These are phyloP conservation scores for Pardosa pseudoannulata DNA, from an alignment of 2,888 invertebrate species.

Conservation along the genomic window DNA sequence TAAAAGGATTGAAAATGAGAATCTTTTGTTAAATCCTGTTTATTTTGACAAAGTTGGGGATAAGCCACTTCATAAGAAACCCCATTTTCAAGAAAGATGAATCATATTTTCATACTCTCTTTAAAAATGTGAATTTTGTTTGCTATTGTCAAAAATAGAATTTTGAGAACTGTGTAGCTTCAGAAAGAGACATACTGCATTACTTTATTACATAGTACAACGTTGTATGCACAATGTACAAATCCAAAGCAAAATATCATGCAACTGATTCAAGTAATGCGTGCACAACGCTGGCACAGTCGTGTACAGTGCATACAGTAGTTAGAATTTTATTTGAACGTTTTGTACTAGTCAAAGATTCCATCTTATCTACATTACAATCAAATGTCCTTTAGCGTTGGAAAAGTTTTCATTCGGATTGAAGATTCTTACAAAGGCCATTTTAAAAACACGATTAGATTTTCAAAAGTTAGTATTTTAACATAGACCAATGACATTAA, in stretches of 20 bases:
- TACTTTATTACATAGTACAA: conserved; percentile 69
- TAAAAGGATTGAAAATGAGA: conserved; percentile 46
- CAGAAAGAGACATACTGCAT: conserved; percentile 54
- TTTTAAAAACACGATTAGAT: neutral
- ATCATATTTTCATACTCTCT: conserved; percentile 72
- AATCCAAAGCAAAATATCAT: conserved; percentile 56
- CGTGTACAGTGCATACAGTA: conserved; percentile 56
- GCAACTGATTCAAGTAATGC: conserved; percentile 50
- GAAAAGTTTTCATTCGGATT: neutral
- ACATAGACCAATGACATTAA: neutral
- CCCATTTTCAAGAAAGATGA: conserved; percentile 65
- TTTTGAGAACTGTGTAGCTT: conserved; percentile 66
- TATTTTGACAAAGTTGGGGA: conserved; percentile 69
- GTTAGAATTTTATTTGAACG: conserved; percentile 53
- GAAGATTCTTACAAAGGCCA: neutral
- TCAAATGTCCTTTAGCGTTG: neutral
- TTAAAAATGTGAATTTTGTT: conserved; percentile 71
- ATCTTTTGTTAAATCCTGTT: conserved; percentile 64
- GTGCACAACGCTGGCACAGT: conserved; percentile 40
- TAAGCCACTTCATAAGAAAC: conserved; percentile 63
- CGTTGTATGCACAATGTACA: conserved; percentile 70
- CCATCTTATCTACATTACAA: conserved; percentile 18
- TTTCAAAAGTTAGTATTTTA: neutral
- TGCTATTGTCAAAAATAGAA: conserved; percentile 62
- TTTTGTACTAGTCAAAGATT: conserved; percentile 67